Base-by-base conservation (phyloP, 2,888 invertebrate genomes). In the Lasioglossum oenotherae region DNA sequence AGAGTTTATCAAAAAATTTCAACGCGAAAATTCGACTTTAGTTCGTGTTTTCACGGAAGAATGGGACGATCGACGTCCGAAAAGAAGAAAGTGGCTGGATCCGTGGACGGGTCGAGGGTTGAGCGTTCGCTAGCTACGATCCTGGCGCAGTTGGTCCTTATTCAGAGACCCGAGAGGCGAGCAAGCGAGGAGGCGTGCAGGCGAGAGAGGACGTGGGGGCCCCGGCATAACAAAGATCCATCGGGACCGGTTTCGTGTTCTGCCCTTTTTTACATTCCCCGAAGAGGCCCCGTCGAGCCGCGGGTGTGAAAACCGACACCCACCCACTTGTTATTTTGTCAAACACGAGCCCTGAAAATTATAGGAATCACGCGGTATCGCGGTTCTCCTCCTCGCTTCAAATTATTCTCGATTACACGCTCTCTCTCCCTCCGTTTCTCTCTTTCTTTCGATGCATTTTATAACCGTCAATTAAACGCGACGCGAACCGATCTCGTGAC, bases 251-350 rank as follows among this genome's bases (percentile, higher is more conserved):
- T 95, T 95, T 95, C 90, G 88, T 92, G 92, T 93, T 93, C 92
- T 91, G 89, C 90, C 91, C 93, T 93, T 94, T 94, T 93, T 93
- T 92, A 93, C 93, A 93, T 93, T 94, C 93, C 88, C 93, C 89
- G 89, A 84, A 91, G 94, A 90, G 93, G 91, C 92, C 94, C 94
- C 93, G 94, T 84, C 91, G 94, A 87, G 95, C 91, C 90, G 89
- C 92, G 94, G 94, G 95, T 95, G 95, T 95, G 95, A 95, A 95
- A 95, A 95, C 94, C 93, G 93, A 95, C 95, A 95, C 95, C 94
- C 94, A 93, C 94, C 94, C 93, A 93, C 95, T 95, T 94, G 94
- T 95, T 95, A 95, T 94, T 94, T 94, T 94, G 94, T 95, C 95
- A 91, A 91, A 90, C 89, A 89, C 87, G 84, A 91, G 87, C 84